These are phyloP conservation scores for Yponomeuta cagnagella DNA, from an alignment of 2,888 invertebrate species.

Conservation along the genomic window DNA sequence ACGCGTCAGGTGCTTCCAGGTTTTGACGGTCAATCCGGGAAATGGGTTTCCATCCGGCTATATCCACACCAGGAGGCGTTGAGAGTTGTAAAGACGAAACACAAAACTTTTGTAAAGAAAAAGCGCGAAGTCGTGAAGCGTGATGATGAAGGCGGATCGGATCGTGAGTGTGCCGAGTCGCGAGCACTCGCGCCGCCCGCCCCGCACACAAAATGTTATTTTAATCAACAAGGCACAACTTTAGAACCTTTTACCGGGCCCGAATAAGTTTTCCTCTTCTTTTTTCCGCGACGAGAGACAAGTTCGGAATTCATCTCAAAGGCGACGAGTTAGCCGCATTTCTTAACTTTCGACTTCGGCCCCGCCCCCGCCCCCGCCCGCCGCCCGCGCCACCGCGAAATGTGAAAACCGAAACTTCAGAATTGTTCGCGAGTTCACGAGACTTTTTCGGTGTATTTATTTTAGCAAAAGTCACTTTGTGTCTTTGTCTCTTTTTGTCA, in stretches of 20 bases:
- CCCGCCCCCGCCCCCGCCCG: constrained; percentile 10
- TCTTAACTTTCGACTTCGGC: constrained; percentile 17
- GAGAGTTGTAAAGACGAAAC: too few relatives aligned
- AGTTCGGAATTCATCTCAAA: constrained; percentile 11
- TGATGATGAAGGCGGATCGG: background rate
- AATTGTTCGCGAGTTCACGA: constrained; percentile 23
- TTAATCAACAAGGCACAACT: constrained; percentile 46
- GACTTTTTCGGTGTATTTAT: constrained; percentile 28
- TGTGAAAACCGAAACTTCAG: constrained; percentile 25
- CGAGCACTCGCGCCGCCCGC: background rate
- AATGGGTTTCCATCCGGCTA: too few relatives aligned
- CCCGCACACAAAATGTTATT: constrained; percentile 40
- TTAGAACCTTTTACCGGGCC: constrained; percentile 24
- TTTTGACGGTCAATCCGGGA: too few relatives aligned
- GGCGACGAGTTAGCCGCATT: constrained; percentile 10
- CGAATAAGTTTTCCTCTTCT: constrained; percentile 20
- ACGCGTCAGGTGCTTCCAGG: too few relatives aligned
- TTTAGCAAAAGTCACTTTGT: constrained; percentile 23
- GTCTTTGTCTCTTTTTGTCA: constrained; percentile 21
- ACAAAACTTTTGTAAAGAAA: background rate
- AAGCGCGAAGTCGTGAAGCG: background rate
- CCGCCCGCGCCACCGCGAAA: constrained; percentile 20
- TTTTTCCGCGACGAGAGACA: constrained; percentile 16
- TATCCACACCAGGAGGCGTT: too few relatives aligned
- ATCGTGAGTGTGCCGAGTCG: background rate